Conservation (phyloP, 2,113 vertebrate species). For the Leptosomus discolor region DNA sequence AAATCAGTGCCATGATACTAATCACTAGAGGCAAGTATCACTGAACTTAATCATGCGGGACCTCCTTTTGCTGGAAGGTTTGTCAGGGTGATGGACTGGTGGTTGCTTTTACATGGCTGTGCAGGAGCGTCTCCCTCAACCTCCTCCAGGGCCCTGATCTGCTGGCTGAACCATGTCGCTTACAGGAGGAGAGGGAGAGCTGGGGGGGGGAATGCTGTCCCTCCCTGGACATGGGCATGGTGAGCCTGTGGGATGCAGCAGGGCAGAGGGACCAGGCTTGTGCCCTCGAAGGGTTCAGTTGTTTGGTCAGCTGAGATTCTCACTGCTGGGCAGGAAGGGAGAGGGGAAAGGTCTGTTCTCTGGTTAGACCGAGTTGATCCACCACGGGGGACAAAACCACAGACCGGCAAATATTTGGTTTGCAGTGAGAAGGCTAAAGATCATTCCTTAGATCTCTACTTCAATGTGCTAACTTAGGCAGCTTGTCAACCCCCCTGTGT, state of each 20-base stretch:
- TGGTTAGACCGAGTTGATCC: background rate
- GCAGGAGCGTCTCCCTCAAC: background rate
- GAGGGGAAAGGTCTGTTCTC: background rate
- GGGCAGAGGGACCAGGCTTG: too few species aligned
- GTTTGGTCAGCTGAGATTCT: background rate
- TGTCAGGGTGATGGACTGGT: background rate
- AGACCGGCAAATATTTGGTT: background rate
- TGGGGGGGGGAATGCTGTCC: accelerated
- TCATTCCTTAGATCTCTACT: background rate
- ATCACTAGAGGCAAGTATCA: background rate
- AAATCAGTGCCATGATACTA: background rate
- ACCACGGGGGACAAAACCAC: accelerated
- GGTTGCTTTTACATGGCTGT: background rate
- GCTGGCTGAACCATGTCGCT: background rate
- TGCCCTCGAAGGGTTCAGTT: accelerated
- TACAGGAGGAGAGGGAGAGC: background rate
- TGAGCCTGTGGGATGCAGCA: accelerated
- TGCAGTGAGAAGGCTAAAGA: background rate
- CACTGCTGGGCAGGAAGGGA: background rate
- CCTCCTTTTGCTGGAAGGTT: background rate
- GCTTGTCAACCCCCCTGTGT: background rate
- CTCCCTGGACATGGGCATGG: accelerated
- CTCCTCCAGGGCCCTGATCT: background rate
- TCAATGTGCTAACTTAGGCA: background rate
- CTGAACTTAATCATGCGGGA: accelerated